A percentile compares a stretch with the other conserved stretches of the same genome.
phyloP scores from a whole-genome alignment of 2,113 vertebrate species.

The Pterophyllum scalare region DNA sequence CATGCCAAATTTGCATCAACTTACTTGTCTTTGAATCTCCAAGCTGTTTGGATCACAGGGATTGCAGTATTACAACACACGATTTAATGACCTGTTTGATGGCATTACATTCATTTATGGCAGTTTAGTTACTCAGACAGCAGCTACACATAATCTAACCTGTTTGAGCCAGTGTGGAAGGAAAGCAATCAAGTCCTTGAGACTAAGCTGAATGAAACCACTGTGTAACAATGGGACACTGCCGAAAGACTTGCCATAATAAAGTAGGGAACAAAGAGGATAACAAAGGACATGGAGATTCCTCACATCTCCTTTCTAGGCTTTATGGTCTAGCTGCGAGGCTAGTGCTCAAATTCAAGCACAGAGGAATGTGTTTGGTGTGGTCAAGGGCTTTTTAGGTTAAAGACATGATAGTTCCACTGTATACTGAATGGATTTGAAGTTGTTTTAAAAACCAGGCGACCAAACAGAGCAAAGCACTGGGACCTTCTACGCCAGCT shows the following conservation, averaged over 20 bases:
- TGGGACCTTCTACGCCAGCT: slow-evolving; percentile 45
- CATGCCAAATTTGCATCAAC: neutral
- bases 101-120: slow-evolving; percentile 1
- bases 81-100: slow-evolving; percentile 11
- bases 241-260: slow-evolving; percentile 57
- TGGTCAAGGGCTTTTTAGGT: slow-evolving; percentile 63
- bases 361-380: slow-evolving; percentile 74
- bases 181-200: slow-evolving; percentile 24
- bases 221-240: slow-evolving; percentile 25
- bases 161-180: slow-evolving; percentile 11
- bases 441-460: neutral
- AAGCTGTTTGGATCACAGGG: neutral
- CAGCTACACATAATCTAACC: slow-evolving; percentile 35
- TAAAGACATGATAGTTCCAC: slow-evolving; percentile 32
- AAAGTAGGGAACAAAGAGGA: slow-evolving; percentile 65
- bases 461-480: neutral
- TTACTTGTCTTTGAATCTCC: neutral
- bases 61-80: slow-evolving; percentile 2
- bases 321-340: slow-evolving; percentile 73
- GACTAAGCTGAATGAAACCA: slow-evolving; percentile 29
- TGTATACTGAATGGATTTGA: slow-evolving; percentile 3
- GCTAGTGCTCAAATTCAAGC: slow-evolving; percentile 51
- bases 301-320: slow-evolving; percentile 47
- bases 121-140: slow-evolving; percentile 36
- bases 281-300: slow-evolving; percentile 62